Evolutionary conservation across 1,140 invertebrate genomes (phyloP).

Genomic region (Drosophila quadrilineata): DNA sequence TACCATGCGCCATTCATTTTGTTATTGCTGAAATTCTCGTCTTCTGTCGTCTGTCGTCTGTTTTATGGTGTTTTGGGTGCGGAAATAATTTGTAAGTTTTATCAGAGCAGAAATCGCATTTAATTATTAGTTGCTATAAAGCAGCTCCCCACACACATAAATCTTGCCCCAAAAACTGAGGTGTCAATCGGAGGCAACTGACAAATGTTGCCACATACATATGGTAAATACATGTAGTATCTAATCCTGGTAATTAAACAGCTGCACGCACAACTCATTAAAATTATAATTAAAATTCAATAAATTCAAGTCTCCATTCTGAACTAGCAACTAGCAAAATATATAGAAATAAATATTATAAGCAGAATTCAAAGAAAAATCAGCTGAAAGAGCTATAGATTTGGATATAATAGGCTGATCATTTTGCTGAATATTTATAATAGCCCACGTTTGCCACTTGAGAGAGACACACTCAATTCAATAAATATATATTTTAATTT

Average conservation of each 20-base stretch:
- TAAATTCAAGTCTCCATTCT: conserved; percentile 38
- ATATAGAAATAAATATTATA: too few species aligned
- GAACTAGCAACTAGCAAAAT: too few species aligned
- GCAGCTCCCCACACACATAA: conserved; percentile 3
- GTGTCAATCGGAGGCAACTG: conserved; percentile 12
- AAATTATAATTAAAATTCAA: conserved; percentile 63
- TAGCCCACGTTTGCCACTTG: conserved; percentile 22
- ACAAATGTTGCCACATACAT: conserved; percentile 10
- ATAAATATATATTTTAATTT: conserved; percentile 60
- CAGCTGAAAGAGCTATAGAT: conserved; percentile 4
- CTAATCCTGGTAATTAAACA: conserved; percentile 65
- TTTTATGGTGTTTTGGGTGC: conserved; percentile 2
- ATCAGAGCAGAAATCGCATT: conserved; percentile 10
- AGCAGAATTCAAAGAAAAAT: not conserved
- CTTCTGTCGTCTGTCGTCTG: not conserved
- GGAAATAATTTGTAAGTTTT: conserved; percentile 37
- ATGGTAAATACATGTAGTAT: conserved; percentile 16
- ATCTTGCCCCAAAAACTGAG: conserved; percentile 9
- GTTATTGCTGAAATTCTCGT: not conserved
- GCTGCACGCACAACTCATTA: conserved; percentile 59
- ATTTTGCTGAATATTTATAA: conserved; percentile 63
- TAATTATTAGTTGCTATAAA: conserved; percentile 25
- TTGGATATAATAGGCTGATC: conserved; percentile 35
- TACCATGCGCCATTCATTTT: not conserved
- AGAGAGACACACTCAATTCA: conserved; percentile 1